These are phyloP conservation scores for Metalampra italica DNA, from an alignment of 2,888 invertebrate genomes.

Conservation along the genomic window DNA sequence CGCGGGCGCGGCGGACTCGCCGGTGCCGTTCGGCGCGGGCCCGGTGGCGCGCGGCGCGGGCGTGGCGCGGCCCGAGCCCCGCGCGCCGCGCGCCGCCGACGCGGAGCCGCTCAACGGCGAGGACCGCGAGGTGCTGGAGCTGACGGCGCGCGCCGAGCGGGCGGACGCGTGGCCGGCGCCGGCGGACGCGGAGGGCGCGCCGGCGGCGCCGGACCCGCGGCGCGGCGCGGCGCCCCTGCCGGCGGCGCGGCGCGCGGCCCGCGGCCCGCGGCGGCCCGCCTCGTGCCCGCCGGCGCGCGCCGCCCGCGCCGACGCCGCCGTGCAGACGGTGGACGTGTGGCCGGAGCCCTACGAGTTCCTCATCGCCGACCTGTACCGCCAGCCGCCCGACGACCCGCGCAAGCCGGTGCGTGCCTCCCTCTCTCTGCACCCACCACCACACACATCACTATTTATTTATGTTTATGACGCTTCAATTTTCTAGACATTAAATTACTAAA, in stretches of 20 bases:
- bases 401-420: conserved; percentile 30
- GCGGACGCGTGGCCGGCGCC: conserved; percentile 13
- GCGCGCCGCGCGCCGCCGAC: conserved; percentile 34
- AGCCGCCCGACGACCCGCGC: conserved; percentile 39
- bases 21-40: conserved; percentile 59
- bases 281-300: conserved; percentile 11
- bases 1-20: conserved; percentile 59
- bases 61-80: conserved; percentile 44
- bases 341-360: conserved; percentile 87
- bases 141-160: conserved; percentile 20
- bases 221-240: conserved; percentile 12
- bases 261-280: conserved; percentile 15
- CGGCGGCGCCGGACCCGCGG: conserved; percentile 17
- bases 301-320: conserved; percentile 20
- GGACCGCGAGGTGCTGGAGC: conserved; percentile 28
- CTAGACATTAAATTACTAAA: too few relatives aligned
- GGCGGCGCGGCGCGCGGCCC: conserved; percentile 15
- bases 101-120: conserved; percentile 50
- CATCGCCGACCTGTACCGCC: conserved; percentile 82
- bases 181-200: conserved; percentile 18
- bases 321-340: conserved; percentile 85
- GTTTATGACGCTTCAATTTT: too few relatives aligned
- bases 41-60: conserved; percentile 58
- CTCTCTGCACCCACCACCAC: too few relatives aligned
- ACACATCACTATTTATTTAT: too few relatives aligned